These are phyloP conservation scores for Hypolimnas misippus DNA, from an alignment of 2,888 invertebrate species.

Conservation along the genomic window DNA sequence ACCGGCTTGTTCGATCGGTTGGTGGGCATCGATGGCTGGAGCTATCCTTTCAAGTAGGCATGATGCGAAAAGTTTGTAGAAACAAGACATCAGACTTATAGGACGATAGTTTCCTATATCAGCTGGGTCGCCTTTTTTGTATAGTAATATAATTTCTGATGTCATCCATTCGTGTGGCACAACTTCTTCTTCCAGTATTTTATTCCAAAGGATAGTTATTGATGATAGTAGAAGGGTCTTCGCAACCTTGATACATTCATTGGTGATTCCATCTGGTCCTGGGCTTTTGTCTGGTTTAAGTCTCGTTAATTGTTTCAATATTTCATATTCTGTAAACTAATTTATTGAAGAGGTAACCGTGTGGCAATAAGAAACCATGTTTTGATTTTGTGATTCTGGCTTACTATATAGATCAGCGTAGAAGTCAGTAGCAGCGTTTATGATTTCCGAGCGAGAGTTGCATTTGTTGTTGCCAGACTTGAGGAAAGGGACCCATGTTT, in stretches of 20 bases:
- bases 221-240: constrained; percentile 30
- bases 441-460: constrained; percentile 30
- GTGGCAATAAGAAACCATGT: no score
- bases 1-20: constrained; percentile 35
- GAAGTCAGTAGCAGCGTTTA: constrained; percentile 38
- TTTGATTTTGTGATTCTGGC: no score
- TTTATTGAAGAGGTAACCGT: constrained; percentile 15
- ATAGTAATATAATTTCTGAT: constrained; percentile 43
- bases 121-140: constrained; percentile 44
- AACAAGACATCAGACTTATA: constrained; percentile 29
- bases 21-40: constrained; percentile 26
- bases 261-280: constrained; percentile 39
- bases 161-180: constrained; percentile 37
- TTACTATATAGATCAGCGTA: constrained; percentile 35
- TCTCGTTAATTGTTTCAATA: constrained; percentile 35
- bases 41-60: constrained; percentile 24
- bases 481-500: constrained; percentile 34
- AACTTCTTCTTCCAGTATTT: constrained; percentile 36
- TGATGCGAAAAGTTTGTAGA: constrained; percentile 11
- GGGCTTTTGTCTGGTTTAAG: constrained; percentile 41
- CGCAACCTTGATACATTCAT: constrained; percentile 40
- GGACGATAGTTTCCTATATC: constrained; percentile 41
- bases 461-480: constrained; percentile 21
- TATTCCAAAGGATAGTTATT: constrained; percentile 38
- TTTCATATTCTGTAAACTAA: constrained; percentile 34